These are phyloP conservation scores for Gymnothorax javanicus DNA, from an alignment of 2,797 vertebrate genomes.

Conservation along the genomic window DNA sequence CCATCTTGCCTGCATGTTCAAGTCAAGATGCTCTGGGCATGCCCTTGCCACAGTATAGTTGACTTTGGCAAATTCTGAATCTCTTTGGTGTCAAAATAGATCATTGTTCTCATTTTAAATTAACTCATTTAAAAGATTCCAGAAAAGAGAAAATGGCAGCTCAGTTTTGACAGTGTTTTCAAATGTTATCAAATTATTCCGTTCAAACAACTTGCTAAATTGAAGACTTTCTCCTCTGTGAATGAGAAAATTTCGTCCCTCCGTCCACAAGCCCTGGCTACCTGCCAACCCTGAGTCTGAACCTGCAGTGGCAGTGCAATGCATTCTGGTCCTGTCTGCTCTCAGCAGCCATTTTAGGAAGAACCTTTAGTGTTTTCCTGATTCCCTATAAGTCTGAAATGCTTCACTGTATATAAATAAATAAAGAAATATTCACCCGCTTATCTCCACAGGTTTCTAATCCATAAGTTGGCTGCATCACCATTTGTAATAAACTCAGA, in stretches of 20 bases:
- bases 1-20: background rate
- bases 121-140: conserved; percentile 38
- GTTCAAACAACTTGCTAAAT: conserved; percentile 11
- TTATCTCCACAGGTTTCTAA: background rate
- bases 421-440: background rate
- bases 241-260: background rate
- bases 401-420: background rate
- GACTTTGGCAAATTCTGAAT: background rate
- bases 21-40: background rate
- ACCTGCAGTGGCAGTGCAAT: no score
- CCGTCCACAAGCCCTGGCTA: background rate
- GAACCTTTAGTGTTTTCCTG: background rate
- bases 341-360: background rate
- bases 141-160: conserved; percentile 44
- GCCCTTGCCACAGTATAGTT: conserved; percentile 20
- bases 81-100: conserved; percentile 1
- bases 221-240: background rate
- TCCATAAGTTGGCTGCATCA: background rate
- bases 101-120: conserved; percentile 24
- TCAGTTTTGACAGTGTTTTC: conserved; percentile 40
- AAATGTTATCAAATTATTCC: conserved; percentile 19
- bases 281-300: background rate
- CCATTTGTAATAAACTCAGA: background rate
- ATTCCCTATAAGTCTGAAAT: background rate
- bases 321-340: background rate